Base-by-base conservation (phyloP, 2,113 vertebrate species). In the Upupa epops region DNA sequence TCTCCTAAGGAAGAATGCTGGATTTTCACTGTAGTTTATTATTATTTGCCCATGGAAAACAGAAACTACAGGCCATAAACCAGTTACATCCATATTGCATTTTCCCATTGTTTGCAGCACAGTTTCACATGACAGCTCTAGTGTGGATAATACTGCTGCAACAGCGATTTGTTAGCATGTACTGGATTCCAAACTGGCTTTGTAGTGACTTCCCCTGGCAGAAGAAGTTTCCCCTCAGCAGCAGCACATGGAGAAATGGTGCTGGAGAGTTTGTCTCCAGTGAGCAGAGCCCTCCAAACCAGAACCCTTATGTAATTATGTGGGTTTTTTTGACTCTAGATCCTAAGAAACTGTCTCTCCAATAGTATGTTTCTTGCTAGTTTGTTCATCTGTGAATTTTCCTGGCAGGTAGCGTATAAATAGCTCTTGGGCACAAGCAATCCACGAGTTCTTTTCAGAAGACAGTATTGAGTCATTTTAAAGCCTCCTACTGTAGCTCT, bases 341-440 rank as follows among this genome's bases (percentile, higher is more conserved):
- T 65, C 51, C 66, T 45, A 60, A 91, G 89, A 91, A 86, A 63
- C 71, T 77, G 36, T 78, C 80, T 87, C 63, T 83, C 89, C 74
- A 89, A 82, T 90, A 91, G 92, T 71, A 29, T 75, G 54, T 75
- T 76, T 80, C 93, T 81, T 74, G 83, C 73, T 89, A 26, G 87
- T 81, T 96, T 2, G 37, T 91, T 96, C 72, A 65, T 96, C 94
- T 94, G 89, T 96, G 86, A 93, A 92, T 96, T 92, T 96, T 88
- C 85, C 83, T 95, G 94, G 92, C 96, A 95, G 95, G 92, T 96
- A 93, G 89, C 2, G 1, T 96, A 96, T 95, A 96, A 97, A 96
- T 97, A 97, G 95, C 92, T 96, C 88, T 36, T 58, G 94, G 95
- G 91, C 84, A 93, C 90, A 96, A 91, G 93, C 5, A 20, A 88